Evolutionary conservation across 2,888 invertebrate genomes (phyloP).

Genomic region (Penaeus monodon): DNA sequence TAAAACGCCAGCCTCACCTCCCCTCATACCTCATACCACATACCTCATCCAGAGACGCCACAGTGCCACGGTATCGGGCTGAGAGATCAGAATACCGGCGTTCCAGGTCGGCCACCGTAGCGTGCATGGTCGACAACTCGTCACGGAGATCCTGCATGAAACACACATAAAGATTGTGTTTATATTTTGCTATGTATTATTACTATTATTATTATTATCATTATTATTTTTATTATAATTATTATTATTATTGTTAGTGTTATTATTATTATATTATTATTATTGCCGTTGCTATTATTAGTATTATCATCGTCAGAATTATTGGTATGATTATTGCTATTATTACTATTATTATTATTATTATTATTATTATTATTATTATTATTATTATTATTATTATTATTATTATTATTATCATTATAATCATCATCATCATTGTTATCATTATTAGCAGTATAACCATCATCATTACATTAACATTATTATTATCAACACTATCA

Average conservation of each 20-base stretch:
- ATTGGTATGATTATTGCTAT: too few relatives aligned
- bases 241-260: background rate
- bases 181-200: background rate
- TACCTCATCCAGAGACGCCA: constrained; percentile 58
- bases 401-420: background rate
- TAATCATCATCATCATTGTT: background rate
- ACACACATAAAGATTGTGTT: too few relatives aligned
- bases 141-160: constrained; percentile 56
- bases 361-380: background rate
- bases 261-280: background rate
- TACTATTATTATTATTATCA: background rate
- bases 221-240: background rate
- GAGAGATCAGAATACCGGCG: constrained; percentile 62
- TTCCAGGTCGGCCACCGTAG: constrained; percentile 59
- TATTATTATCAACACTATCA: background rate
- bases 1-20: background rate
- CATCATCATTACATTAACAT: background rate
- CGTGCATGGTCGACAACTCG: constrained; percentile 55
- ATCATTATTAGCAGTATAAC: background rate
- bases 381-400: background rate
- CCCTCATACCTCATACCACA: background rate
- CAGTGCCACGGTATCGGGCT: constrained; percentile 48
- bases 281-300: background rate
- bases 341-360: background rate
- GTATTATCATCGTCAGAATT: background rate